A percentile compares a stretch with the other conserved stretches of the same genome.
phyloP scores from a whole-genome alignment of 2,888 invertebrate genomes.

The Noctua pronuba region DNA sequence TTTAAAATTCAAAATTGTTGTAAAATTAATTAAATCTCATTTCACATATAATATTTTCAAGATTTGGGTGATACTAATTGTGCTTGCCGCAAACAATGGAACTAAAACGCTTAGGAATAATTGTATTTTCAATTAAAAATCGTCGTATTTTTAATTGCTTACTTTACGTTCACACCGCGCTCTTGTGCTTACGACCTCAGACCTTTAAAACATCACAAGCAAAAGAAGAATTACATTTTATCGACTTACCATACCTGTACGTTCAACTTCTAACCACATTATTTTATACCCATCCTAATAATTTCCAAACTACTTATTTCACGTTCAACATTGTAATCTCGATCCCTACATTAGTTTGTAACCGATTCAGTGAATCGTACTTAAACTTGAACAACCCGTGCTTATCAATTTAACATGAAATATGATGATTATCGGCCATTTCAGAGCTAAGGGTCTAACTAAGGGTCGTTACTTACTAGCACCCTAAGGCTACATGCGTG shows the following conservation, averaged over 20 bases:
- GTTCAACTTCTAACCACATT: not conserved
- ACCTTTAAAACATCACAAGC: not conserved
- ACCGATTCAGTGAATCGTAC: slow-evolving; percentile 56
- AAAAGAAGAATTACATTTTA: not conserved
- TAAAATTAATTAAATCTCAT: too few species aligned
- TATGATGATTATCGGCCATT: slow-evolving; percentile 61
- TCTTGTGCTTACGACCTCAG: not conserved
- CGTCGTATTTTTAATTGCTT: too few species aligned
- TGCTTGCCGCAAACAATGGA: too few species aligned
- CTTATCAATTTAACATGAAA: slow-evolving; percentile 66
- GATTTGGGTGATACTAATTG: too few species aligned
- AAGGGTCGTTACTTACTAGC: slow-evolving; percentile 22
- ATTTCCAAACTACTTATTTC: slow-evolving; percentile 49
- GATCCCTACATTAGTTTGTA: slow-evolving; percentile 34
- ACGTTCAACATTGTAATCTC: slow-evolving; percentile 17
- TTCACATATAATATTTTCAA: too few species aligned
- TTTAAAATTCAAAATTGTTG: too few species aligned
- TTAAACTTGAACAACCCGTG: slow-evolving; percentile 51
- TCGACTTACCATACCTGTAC: not conserved
- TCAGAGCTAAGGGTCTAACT: slow-evolving; percentile 33
- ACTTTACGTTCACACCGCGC: too few species aligned
- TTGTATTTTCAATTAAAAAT: too few species aligned
- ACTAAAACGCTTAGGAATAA: too few species aligned
- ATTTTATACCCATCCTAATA: slow-evolving; percentile 18
- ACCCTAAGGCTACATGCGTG: slow-evolving; percentile 43